Base-by-base conservation (phyloP, 53 echinoderm and acorn worm genomes). In the Arbacia lixula region DNA sequence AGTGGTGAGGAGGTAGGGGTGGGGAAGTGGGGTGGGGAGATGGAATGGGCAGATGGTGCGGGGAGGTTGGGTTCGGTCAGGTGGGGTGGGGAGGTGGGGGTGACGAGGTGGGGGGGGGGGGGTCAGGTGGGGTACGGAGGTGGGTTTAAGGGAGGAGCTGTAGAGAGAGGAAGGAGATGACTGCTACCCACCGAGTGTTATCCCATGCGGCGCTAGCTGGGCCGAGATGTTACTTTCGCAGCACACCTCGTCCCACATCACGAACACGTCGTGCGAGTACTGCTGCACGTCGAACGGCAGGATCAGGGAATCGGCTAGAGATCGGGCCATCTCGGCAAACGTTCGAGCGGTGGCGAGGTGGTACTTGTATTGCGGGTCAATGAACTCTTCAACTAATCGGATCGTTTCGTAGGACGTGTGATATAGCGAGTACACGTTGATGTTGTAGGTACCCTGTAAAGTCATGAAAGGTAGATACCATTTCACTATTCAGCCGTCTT, bases 401-500 rank as follows among this genome's bases (percentile, higher is more conserved):
- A 91, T 77, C 0, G 91, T 91, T 58, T 91, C 91, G 27, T 91
- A 91, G 19, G 85, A 55, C 10, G 91, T 87, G 36, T 91, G 91
- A 61, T 91, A 91, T 9, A 88, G 61, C 2, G 90, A 90, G 41
- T 88, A 88, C 21, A 91, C 83, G n/a, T 22, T 67, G 19, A 64
- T 19, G 54, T 74, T 74, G 53, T 31, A 53, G 20, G 74, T 74
- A 6, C 53, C 52, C 74, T 74, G 54, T 34, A n/a, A 10, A 1
- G 1, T 3, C 38, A 37, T 1, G n/a, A 31, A 62, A 30, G n/a
- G 3, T 14, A 51, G 19, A 56, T 20, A 26, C 21, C 56, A 3
- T 56, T 56, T n/a, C n/a, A n/a, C n/a, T n/a, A n/a, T n/a, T n/a
- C n/a, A n/a, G n/a, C n/a, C n/a, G n/a, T n/a, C n/a, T n/a, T n/a